Percentiles rank a stretch among this genome's conserved stretches.
These are phyloP conservation scores for Lymantria monacha DNA, from an alignment of 2,888 invertebrate species.

Conservation along the genomic window DNA sequence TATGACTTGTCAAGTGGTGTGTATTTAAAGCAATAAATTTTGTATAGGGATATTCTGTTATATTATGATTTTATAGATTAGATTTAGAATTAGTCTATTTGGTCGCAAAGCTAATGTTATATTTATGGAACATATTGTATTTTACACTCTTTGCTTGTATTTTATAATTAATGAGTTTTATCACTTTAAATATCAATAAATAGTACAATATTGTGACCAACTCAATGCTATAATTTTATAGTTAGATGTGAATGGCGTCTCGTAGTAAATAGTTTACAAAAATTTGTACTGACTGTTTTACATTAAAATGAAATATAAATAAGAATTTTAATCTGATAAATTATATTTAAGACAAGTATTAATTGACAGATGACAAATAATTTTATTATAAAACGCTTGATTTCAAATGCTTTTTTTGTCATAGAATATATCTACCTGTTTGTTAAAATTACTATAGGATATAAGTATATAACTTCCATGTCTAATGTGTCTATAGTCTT, in stretches of 20 bases:
- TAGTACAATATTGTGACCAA: constrained; percentile 74
- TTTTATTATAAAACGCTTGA: constrained; percentile 20
- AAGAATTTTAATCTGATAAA: constrained; percentile 30
- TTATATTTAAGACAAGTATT: constrained; percentile 14
- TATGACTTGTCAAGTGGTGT: constrained; percentile 17
- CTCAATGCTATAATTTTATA: constrained; percentile 33
- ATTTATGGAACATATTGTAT: background rate
- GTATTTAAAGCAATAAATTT: constrained; percentile 31
- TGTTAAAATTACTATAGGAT: constrained; percentile 19
- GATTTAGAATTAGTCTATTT: background rate
- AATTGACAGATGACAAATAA: constrained; percentile 17
- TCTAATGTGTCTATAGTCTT: constrained; percentile 47
- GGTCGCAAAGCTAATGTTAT: background rate
- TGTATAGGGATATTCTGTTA: background rate
- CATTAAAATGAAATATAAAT: constrained; percentile 25
- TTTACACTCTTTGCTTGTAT: background rate
- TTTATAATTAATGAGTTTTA: background rate
- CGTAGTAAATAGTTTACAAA: constrained; percentile 34
- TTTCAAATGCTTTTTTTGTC: constrained; percentile 27
- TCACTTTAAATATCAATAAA: constrained; percentile 34
- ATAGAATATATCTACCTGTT: constrained; percentile 22
- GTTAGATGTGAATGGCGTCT: constrained; percentile 19
- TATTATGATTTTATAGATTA: background rate
- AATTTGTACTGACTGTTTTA: constrained; percentile 47
- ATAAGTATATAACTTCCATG: constrained; percentile 38